Conservation (phyloP, 2,113 vertebrate species). For the Phodopus roborovskii region DNA sequence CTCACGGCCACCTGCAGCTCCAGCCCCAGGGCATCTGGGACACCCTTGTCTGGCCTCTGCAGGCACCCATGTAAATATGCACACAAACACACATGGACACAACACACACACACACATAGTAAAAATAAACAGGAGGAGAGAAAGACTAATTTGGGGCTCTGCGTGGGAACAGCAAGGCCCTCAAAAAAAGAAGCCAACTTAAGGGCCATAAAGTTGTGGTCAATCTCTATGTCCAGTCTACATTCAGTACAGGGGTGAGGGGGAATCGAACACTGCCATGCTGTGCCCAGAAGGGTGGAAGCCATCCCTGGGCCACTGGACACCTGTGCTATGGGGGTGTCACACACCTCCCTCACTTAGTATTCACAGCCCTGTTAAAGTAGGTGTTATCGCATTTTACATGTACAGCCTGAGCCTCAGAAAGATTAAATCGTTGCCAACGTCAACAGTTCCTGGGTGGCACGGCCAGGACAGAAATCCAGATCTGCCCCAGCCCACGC, state of each 20-base stretch:
- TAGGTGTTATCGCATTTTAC: conserved; percentile 61
- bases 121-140: background rate
- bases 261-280: background rate
- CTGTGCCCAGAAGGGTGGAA: background rate
- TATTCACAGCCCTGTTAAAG: conserved; percentile 20
- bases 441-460: conserved; percentile 64
- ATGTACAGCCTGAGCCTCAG: conserved; percentile 26
- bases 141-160: background rate
- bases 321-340: background rate
- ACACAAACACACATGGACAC: too few species aligned
- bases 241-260: background rate
- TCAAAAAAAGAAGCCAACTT: background rate
- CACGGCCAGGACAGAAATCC: conserved; percentile 61
- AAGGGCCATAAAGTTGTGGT: fast-evolving
- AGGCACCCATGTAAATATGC: background rate
- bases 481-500: conserved; percentile 43
- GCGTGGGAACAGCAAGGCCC: background rate
- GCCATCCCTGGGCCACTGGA: background rate
- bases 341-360: background rate
- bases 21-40: background rate
- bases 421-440: conserved; percentile 67
- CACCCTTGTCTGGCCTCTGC: background rate
- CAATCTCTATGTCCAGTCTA: too few species aligned
- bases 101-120: background rate
- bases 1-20: background rate